Base-by-base conservation (phyloP, 1,140 invertebrate species). In the Sitodiplosis mosellana region DNA sequence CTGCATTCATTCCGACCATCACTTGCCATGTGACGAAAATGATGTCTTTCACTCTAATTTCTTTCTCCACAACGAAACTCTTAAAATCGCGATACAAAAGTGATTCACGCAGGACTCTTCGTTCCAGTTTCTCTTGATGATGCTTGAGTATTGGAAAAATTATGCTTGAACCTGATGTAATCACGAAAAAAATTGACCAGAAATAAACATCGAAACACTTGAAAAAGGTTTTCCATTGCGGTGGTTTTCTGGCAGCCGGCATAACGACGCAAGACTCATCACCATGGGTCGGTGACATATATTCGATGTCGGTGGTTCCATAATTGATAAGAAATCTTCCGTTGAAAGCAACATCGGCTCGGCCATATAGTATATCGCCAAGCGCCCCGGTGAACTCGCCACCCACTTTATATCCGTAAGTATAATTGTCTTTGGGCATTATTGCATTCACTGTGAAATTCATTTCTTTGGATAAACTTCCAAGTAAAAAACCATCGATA, bases 231-330 rank as follows among this genome's bases (percentile, higher is more conserved):
- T 63, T 47, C 59, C 66, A 68, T 37, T 64, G 54, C 1, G 66
- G 68, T 51, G 68, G 59, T 22, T 52, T 54, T 6, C 38, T 8
- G 6, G 67, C 55, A 52, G 65, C 63, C 0, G 66, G 64, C 1
- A 61, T 62, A 6, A 67, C 48, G 6, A 69, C 51, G 52, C 67
- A 69, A n/a, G 69, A 47, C 18, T 55, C 46, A 52, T 69, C 67
- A 20, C 54, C 57, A 17, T 51, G 53, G 2, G 63, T 51, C 0
- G 59, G 58, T 11, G 44, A 38, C 5, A 61, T 60, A 46, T 62
- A 68, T 20, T 61, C 58, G n/a, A n/a, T n/a, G 3, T 52, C 47
- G 14, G 52, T 44, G 0, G 49, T 54, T 1, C 52, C 52, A 47
- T 68, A 68, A 15, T 52, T 52, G 21, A 61, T 59, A 20, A 66